phyloP scores from a whole-genome alignment of 2,888 invertebrate species.

The Proisotoma minuta region DNA sequence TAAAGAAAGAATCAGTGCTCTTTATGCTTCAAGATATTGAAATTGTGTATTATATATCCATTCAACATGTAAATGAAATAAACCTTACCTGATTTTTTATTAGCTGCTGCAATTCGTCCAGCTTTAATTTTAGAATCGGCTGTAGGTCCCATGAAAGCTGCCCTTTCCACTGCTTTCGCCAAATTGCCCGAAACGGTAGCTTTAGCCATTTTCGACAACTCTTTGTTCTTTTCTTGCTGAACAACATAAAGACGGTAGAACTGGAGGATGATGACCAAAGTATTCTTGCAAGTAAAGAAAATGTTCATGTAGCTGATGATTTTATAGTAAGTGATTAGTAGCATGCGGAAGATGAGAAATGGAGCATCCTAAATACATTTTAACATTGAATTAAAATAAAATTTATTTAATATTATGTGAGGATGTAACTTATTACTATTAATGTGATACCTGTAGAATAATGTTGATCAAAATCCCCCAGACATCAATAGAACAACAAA shows the following conservation, averaged over 20 bases:
- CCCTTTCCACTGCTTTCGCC: slow-evolving; percentile 43
- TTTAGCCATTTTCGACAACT: slow-evolving; percentile 40
- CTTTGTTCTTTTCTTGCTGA: slow-evolving; percentile 53
- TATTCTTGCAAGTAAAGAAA: slow-evolving; percentile 90
- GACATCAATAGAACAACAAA: slow-evolving; percentile 80
- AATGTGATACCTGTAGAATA: slow-evolving; percentile 57
- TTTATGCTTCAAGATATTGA: neutral
- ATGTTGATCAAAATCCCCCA: slow-evolving; percentile 80
- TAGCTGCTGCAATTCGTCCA: slow-evolving; percentile 15
- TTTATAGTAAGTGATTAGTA: slow-evolving; percentile 79
- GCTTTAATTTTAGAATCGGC: slow-evolving; percentile 20
- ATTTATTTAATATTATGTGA: neutral
- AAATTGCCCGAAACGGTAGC: slow-evolving; percentile 41
- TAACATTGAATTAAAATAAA: neutral
- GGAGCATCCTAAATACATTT: slow-evolving; percentile 63
- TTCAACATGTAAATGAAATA: too few species aligned
- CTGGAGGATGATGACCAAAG: slow-evolving; percentile 79
- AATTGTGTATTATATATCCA: too few species aligned
- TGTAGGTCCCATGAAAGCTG: slow-evolving; percentile 38
- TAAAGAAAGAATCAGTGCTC: neutral
- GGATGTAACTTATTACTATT: neutral
- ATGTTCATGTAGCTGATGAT: slow-evolving; percentile 93
- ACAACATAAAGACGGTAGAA: slow-evolving; percentile 77
- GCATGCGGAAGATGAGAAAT: slow-evolving; percentile 76
- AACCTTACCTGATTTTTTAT: slow-evolving; percentile 11